Percentiles rank a stretch among this genome's conserved stretches.
Evolutionary conservation across 2,797 vertebrate species (phyloP).

Genomic region (Cyprinella venusta): DNA sequence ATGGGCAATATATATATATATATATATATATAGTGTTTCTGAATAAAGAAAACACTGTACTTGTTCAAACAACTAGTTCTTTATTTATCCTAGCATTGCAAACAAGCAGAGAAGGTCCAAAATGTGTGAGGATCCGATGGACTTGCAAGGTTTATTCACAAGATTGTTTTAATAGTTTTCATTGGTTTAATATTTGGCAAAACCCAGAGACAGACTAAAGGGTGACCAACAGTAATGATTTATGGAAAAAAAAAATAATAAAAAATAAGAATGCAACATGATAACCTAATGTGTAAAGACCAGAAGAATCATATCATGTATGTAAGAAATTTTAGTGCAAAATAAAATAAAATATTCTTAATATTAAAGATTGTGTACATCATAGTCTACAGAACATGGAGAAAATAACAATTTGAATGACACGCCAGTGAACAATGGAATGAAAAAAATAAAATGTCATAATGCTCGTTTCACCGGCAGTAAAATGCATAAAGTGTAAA

Average conservation of each 20-base stretch:
- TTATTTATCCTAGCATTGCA: background rate
- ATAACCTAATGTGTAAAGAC: background rate
- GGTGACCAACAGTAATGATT: background rate
- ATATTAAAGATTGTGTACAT: slow-evolving; percentile 64
- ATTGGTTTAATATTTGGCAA: background rate
- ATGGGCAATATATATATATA: background rate
- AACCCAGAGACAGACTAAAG: background rate
- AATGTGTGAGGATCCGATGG: background rate
- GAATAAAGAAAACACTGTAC: background rate
- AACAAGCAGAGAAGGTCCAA: background rate
- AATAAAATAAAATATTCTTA: slow-evolving; percentile 60
- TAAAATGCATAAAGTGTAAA: slow-evolving; percentile 48
- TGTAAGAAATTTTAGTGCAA: background rate
- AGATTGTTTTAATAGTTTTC: background rate
- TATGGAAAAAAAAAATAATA: no score
- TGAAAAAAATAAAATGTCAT: slow-evolving; percentile 43
- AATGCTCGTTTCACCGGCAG: slow-evolving; percentile 33
- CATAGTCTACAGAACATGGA: slow-evolving; percentile 53
- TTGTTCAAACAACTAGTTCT: no score
- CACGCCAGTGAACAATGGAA: slow-evolving; percentile 59
- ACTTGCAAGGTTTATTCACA: background rate
- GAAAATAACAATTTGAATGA: slow-evolving; percentile 37
- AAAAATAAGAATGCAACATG: background rate
- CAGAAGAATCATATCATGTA: slow-evolving; percentile 60
- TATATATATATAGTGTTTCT: background rate